Conservation (phyloP, 1,140 invertebrate genomes). For the Phthorimaea operculella region DNA sequence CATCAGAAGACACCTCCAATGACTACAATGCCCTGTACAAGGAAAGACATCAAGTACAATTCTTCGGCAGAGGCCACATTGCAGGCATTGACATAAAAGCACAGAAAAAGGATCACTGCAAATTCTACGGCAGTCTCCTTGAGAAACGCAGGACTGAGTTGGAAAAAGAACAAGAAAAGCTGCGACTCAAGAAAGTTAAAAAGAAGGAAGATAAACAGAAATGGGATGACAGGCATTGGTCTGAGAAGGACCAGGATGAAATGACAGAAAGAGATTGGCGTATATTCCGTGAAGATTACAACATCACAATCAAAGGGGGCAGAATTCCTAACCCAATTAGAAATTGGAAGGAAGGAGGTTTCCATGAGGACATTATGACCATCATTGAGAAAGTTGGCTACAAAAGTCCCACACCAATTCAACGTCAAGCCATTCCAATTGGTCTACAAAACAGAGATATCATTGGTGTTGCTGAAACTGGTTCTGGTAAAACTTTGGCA, state of each 20-base stretch:
- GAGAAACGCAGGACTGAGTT: conserved; percentile 95
- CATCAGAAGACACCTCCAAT: conserved; percentile 95
- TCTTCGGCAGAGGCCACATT: conserved; percentile 97
- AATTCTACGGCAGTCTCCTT: conserved; percentile 97
- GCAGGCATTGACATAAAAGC: conserved; percentile 98
- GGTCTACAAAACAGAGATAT: conserved; percentile 98
- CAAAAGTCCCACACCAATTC: conserved; percentile 98
- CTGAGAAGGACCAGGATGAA: conserved; percentile 91
- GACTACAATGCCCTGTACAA: conserved; percentile 99
- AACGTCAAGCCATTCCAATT: conserved; percentile 99
- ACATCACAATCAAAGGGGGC: conserved; percentile 98
- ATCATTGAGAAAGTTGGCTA: conserved; percentile 97
- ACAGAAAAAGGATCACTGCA: conserved; percentile 97
- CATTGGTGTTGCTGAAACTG: conserved; percentile 99
- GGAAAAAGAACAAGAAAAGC: conserved; percentile 98
- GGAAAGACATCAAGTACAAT: conserved; percentile 95
- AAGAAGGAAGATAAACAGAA: conserved; percentile 98
- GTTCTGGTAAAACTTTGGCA: conserved; percentile 97
- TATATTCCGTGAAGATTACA: conserved; percentile 99
- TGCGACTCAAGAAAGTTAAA: conserved; percentile 93
- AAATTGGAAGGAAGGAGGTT: conserved; percentile 94
- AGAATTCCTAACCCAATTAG: conserved; percentile 96
- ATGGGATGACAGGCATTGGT: conserved; percentile 99
- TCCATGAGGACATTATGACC: conserved; percentile 92
- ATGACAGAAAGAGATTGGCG: conserved; percentile 99